Percentiles rank a stretch among this genome's conserved stretches.
Evolutionary conservation across 2,888 invertebrate species (phyloP).

Genomic region (Noctua pronuba): DNA sequence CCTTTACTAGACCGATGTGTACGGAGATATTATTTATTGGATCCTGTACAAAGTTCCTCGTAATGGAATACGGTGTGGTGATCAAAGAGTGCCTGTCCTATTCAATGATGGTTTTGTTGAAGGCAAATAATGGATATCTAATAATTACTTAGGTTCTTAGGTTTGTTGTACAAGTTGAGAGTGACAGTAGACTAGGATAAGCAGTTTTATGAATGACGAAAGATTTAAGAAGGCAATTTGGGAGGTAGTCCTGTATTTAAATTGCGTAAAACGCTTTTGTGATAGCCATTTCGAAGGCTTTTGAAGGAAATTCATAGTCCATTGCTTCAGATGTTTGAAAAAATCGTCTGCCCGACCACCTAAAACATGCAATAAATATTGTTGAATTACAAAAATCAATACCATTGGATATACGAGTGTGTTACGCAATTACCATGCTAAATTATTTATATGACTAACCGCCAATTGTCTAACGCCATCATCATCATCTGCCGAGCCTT

Average conservation of each 20-base stretch:
- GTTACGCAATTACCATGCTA: not conserved
- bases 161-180: constrained; percentile 2
- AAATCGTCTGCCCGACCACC: not conserved
- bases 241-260: not conserved
- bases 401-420: not conserved
- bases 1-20: constrained; percentile 9
- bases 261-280: not conserved
- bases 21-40: constrained; percentile 18
- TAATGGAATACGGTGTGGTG: constrained; percentile 21
- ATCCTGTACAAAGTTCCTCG: constrained; percentile 16
- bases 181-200: not conserved
- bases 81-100: constrained; percentile 22
- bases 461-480: not conserved
- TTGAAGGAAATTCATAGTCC: not conserved
- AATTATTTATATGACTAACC: not conserved
- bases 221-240: not conserved
- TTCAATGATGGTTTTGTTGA: constrained; percentile 10
- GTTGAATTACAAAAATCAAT: not conserved
- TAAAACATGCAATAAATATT: not conserved
- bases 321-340: not conserved
- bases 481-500: too few species aligned
- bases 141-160: constrained; percentile 12
- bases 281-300: not conserved
- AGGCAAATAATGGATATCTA: constrained; percentile 4
- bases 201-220: not conserved